These are phyloP conservation scores for Drosophila ambigua DNA, from an alignment of 1,140 invertebrate genomes.

Conservation along the genomic window DNA sequence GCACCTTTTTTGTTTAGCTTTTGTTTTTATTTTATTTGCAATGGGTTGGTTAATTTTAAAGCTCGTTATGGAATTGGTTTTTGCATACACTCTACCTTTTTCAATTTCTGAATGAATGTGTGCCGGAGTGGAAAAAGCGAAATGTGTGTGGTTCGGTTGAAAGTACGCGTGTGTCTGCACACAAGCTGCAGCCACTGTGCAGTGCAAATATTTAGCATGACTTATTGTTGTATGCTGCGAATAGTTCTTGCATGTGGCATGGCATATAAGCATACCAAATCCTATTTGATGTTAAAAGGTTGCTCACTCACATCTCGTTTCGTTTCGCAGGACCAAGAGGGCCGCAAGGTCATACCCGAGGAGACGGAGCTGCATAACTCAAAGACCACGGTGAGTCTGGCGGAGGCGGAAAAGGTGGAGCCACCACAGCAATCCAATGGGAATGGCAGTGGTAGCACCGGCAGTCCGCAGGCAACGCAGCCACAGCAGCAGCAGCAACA, in stretches of 20 bases:
- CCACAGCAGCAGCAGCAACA: constrained; percentile 30
- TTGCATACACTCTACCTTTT: constrained; percentile 61
- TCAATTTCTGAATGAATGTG: constrained; percentile 51
- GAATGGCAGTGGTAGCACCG: constrained; percentile 57
- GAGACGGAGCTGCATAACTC: constrained; percentile 76
- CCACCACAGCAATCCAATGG: constrained; percentile 41
- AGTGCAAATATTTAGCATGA: constrained; percentile 3
- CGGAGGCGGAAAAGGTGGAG: constrained; percentile 35
- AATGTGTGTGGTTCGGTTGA: constrained; percentile 10
- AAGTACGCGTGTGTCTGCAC: constrained; percentile 11
- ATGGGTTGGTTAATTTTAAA: constrained; percentile 62
- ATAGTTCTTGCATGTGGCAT: constrained; percentile 28
- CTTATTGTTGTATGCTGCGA: background rate
- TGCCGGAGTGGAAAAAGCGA: constrained; percentile 9
- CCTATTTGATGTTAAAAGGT: background rate
- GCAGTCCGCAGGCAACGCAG: constrained; percentile 12
- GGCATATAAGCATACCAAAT: background rate
- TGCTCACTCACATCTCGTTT: constrained; percentile 4
- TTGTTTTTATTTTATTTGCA: constrained; percentile 39
- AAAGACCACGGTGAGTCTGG: constrained; percentile 62
- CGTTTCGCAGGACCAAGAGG: constrained; percentile 67
- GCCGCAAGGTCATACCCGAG: constrained; percentile 78
- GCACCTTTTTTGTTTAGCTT: background rate
- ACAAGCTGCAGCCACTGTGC: constrained; percentile 3
- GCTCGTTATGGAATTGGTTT: constrained; percentile 59